Evolutionary conservation across 2,797 vertebrate genomes (phyloP), one percentile per base, ranked within the genome.

Genomic region (Sciurus vulgaris): DNA sequence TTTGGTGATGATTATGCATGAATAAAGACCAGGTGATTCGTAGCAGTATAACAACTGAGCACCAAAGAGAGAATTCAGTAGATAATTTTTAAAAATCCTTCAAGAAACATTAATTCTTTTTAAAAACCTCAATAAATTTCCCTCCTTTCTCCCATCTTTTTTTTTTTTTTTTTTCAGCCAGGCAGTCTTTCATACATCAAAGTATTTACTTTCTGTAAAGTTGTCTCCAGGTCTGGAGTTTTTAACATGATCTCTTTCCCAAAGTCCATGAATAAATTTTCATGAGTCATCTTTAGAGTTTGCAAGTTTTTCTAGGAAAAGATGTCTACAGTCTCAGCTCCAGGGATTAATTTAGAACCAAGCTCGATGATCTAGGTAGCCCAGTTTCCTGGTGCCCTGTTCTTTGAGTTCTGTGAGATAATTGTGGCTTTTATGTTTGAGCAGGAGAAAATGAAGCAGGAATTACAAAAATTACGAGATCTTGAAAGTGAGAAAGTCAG

Each of bases 401-500:
- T 83, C 12, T 26, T 78, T 87, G 35, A 90, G 61, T 18, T 63
- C 38, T 47, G 3, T 73, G 77, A 69, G 12, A 7, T 95, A 96
- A 88, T 1, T 8, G 74, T 96, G 38, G 10, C 3, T 79, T 94
- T 97, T 96, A 22, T 97, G 73, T 92, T 51, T 94, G 95, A 82
- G 49, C 96, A 98, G 98, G 54, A 41, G 5, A 73, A 35, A n/a
- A 4, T 98, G 72, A 98, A 94, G 92, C 17, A 65, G 1, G 3
- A 98, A 47, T 26, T 97, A 76, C 78, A 73, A 51, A 1, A 79
- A 8, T 51, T 82, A 72, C 87, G 94, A 92, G 26, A 86, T 33
- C 18, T 81, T 51, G 97, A 98, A 97, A 79, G 51, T 49, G 1
- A 79, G 69, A 51, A 7, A 76, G 17, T 4, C 78, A 92, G 93